phyloP scores from a whole-genome alignment of 2,797 vertebrate genomes.

The Mus caroli region DNA sequence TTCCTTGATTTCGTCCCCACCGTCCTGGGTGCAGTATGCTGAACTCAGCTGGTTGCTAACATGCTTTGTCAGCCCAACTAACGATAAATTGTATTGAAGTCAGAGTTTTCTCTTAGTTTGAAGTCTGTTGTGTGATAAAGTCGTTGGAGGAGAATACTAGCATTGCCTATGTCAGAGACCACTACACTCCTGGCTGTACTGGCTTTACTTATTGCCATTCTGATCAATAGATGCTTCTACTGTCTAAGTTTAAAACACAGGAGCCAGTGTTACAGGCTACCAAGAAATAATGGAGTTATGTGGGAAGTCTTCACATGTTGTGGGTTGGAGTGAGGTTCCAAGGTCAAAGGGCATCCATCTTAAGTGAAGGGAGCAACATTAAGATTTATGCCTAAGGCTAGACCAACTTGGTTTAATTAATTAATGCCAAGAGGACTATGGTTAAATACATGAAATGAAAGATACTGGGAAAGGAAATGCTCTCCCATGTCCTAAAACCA shows the following conservation, averaged over 20 bases:
- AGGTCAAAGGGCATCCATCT: neutral
- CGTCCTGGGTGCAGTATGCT: neutral
- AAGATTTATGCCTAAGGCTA: neutral
- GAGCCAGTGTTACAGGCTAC: neutral
- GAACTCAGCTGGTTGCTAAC: neutral
- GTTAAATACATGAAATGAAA: neutral
- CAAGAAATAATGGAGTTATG: neutral
- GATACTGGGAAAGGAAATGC: neutral
- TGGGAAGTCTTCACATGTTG: neutral
- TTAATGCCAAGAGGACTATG: neutral
- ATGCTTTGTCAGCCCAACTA: neutral
- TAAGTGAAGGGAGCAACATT: neutral
- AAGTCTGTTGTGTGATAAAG: neutral
- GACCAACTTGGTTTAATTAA: neutral
- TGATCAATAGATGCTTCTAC: neutral
- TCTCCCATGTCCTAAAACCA: neutral
- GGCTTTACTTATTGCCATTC: no score
- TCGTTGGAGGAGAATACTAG: neutral
- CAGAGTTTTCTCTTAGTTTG: neutral
- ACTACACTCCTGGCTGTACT: rapidly evolving
- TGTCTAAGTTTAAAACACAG: neutral
- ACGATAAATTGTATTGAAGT: neutral
- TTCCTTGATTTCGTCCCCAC: constrained; percentile 25
- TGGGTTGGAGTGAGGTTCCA: neutral
- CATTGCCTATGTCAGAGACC: neutral